Evolutionary conservation across 1,140 invertebrate genomes (phyloP), one percentile per base, ranked within the genome.

Genomic region (Brachystomella parvula): DNA sequence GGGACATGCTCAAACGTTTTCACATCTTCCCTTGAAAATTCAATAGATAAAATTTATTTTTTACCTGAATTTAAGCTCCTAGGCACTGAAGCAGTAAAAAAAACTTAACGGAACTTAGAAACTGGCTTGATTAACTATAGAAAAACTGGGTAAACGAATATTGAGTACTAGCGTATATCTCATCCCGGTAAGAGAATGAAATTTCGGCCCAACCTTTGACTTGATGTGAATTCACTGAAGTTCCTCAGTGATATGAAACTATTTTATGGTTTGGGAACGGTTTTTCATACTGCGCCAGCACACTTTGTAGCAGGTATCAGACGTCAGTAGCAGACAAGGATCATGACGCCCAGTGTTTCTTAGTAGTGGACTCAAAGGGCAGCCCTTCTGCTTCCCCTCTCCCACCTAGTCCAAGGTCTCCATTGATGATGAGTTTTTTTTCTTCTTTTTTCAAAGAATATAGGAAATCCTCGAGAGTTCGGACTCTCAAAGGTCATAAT

Each of bases 401-500:
- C 49, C 9, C 49, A 53, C 9, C 9, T n/a, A n/a, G 49, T 53
- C 15, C 49, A 53, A 15, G 12, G 49, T 24, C 15, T 26, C 12
- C 49, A n/a, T n/a, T n/a, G n/a, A n/a, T 24, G 49, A 19, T 9
- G 15, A 53, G 24, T 15, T 15, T n/a, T n/a, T n/a, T n/a, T n/a
- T n/a, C n/a, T n/a, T n/a, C n/a, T n/a, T n/a, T n/a, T n/a, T 24
- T 26, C 49, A 53, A 53, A 53, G 12, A 53, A 53, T n/a, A n/a
- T 29, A 49, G 35, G 63, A 59, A 65, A 66, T 66, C 64, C 65
- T 66, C 68, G 64, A 63, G 29, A 24, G 61, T 60, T 63, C 68
- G 64, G 68, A 70, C 35, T 63, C 21, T 35, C 19, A 70, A 70
- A 70, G 69, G 69, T 70, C 69, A 67, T 53, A 24, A n/a, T 60